Percentiles rank a stretch among this genome's conserved stretches.
These are phyloP conservation scores for Carlito syrichta DNA, from an alignment of 2,113 vertebrate genomes.

Conservation along the genomic window DNA sequence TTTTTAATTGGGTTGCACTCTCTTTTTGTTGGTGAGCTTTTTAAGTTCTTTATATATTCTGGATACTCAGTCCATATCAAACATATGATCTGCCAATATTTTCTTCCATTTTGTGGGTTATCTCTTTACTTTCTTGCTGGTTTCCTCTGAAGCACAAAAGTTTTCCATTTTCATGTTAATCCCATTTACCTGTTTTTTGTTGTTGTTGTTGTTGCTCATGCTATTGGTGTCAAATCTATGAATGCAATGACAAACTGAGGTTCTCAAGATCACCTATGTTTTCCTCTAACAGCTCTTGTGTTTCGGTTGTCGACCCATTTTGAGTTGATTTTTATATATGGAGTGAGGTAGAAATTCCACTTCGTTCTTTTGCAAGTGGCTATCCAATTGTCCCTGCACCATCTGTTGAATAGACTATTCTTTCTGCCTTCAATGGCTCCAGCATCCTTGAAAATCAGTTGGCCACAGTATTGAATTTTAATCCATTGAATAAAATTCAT, in stretches of 20 bases:
- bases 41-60: background rate
- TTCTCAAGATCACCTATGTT: background rate
- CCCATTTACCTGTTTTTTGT: background rate
- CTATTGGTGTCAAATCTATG: background rate
- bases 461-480: background rate
- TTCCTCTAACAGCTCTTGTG: background rate
- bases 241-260: background rate
- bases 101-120: background rate
- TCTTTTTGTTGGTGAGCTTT: background rate
- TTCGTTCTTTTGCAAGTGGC: background rate
- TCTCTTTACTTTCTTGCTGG: background rate
- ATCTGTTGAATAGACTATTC: background rate
- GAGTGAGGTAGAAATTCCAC: background rate
- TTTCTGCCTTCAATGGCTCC: background rate
- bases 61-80: background rate
- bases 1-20: background rate
- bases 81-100: background rate
- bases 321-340: background rate
- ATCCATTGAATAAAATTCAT: background rate
- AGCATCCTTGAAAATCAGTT: background rate
- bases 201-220: background rate
- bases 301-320: background rate
- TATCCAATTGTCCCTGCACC: background rate
- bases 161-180: background rate
- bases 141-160: background rate